Evolutionary conservation across 2,797 vertebrate species (phyloP).

Genomic region (Heliangelus exortis): DNA sequence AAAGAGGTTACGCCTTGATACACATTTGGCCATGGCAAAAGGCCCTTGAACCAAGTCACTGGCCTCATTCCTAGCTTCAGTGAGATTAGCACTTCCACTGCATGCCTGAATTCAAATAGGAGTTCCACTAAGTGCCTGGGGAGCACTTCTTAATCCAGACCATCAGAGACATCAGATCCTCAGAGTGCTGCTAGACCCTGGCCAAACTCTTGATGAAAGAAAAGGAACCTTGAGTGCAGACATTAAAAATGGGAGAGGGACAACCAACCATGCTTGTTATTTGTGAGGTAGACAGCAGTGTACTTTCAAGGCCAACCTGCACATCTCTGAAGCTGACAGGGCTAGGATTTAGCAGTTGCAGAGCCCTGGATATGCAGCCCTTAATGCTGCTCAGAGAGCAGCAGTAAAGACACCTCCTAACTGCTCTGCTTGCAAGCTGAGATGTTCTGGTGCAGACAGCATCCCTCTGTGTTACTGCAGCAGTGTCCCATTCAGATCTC

Average conservation of each 20-base stretch:
- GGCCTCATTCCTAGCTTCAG: background rate
- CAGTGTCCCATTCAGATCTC: background rate
- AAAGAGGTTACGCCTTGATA: background rate
- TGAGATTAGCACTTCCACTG: background rate
- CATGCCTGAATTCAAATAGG: background rate
- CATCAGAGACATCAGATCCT: background rate
- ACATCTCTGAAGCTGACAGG: background rate
- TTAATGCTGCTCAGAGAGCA: background rate
- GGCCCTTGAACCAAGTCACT: background rate
- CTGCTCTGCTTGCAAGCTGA: background rate
- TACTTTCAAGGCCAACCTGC: background rate
- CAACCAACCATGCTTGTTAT: background rate
- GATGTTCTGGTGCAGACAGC: background rate
- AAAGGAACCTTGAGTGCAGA: background rate
- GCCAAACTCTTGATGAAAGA: background rate
- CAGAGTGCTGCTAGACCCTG: background rate
- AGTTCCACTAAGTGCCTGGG: background rate
- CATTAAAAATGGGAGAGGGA: background rate
- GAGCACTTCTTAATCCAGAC: background rate
- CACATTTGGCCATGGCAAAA: background rate
- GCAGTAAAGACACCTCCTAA: background rate
- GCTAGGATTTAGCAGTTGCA: background rate
- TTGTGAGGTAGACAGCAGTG: fast-evolving
- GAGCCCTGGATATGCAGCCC: background rate
- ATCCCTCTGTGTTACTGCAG: background rate